A percentile compares a stretch with the other conserved stretches of the same genome.
These are phyloP conservation scores for Rutilus rutilus DNA, from an alignment of 2,113 vertebrate species.

Conservation along the genomic window DNA sequence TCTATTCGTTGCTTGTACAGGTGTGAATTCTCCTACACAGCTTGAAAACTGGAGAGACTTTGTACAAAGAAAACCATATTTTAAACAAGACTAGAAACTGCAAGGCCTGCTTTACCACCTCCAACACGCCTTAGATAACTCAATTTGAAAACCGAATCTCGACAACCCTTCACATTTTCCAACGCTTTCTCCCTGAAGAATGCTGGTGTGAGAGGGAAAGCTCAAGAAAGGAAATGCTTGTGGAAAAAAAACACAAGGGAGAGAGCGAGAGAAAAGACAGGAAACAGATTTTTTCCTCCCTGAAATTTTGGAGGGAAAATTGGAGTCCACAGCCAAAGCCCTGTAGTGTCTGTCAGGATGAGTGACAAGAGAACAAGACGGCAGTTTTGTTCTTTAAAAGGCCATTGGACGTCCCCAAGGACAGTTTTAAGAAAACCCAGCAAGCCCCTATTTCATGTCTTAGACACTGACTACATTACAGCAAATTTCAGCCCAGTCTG, in stretches of 20 bases:
- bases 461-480: background rate
- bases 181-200: constrained; percentile 22
- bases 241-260: constrained; percentile 33
- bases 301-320: constrained; percentile 52
- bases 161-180: constrained; percentile 40
- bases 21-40: background rate
- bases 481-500: background rate
- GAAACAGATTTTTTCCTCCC: constrained; percentile 67
- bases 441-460: background rate
- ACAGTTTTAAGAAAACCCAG: background rate
- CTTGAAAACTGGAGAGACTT: background rate
- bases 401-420: background rate
- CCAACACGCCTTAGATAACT: background rate
- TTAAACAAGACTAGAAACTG: background rate
- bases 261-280: constrained; percentile 60
- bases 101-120: background rate
- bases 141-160: constrained; percentile 1
- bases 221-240: constrained; percentile 54
- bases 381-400: constrained; percentile 23
- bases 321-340: constrained; percentile 30
- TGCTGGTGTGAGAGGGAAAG: constrained; percentile 46
- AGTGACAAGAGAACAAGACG: constrained; percentile 50
- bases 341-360: constrained; percentile 41
- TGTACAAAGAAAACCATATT: background rate
- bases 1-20: background rate